Evolutionary conservation across 2,797 vertebrate species (phyloP), one percentile per base, ranked within the genome.

Genomic region (Danio jaintianensis): DNA sequence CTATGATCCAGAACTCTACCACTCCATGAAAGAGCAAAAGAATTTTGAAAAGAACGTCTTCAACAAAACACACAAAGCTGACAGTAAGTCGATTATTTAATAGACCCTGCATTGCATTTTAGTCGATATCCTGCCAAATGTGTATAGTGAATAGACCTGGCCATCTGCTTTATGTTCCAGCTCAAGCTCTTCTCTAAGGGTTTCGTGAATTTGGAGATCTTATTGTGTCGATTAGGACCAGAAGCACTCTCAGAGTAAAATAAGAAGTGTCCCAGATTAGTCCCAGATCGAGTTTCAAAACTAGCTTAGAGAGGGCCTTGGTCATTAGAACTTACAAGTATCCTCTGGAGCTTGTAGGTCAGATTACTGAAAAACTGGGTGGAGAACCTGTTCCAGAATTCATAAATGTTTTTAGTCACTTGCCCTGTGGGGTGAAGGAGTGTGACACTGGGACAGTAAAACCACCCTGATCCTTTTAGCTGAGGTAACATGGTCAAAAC

Each of bases 41-140:
- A 94, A 92, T 85, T 97, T 97, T 11, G 96, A 97, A 90, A 95
- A 84, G 90, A 96, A 92, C 4, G 86, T 97, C 86, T 97, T 96
- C 91, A 95, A 91, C 90, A 95, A 96, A 92, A 97, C 95, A 0
- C 93, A 94, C 83, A 95, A 93, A 85, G 94, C 92, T 2, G 95
- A 97, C 84, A 95, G 93, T 94, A 89, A 89, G 93, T 85, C 55
- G 5, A 47, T 29, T 55, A 20, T 81, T 75, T 47, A 56, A n/a
- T 8, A 29, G 36, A 15, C 12, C 4, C 22, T 10, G n/a, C 20
- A 5, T 43, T 59, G 36, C 7, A 16, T 10, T 56, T 45, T 22
- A 15, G n/a, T 15, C 58, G 5, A 10, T 16, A 47, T 15, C 15
- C 5, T 62, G 59, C 43, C 29, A 29, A 0, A 42, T 53, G 29